Conservation (phyloP, 35 echinoderm and acorn worm genomes). For the Chiridota heheva region DNA sequence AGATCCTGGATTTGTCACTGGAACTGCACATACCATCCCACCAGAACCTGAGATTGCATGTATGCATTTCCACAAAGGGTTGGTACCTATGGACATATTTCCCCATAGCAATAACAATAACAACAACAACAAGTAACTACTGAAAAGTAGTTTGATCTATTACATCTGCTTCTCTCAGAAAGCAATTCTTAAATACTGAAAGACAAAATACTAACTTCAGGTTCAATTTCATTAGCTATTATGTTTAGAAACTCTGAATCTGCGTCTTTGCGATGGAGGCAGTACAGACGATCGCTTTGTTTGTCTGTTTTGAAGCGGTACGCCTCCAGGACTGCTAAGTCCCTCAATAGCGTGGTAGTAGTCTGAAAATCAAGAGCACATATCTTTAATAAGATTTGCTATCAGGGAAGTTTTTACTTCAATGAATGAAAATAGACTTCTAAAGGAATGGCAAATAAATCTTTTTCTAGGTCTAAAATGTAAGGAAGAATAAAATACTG, state of each 20-base stretch:
- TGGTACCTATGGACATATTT: too few relatives aligned
- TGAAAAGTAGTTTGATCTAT: too few relatives aligned
- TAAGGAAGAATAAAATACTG: too few relatives aligned
- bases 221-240: slow-evolving; percentile 88
- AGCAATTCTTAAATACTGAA: too few relatives aligned
- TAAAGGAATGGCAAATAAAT: background rate
- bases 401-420: background rate
- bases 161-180: too few relatives aligned
- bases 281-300: slow-evolving; percentile 64
- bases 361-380: slow-evolving; percentile 49
- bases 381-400: background rate
- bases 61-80: too few relatives aligned
- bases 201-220: slow-evolving; percentile 58
- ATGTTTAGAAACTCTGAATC: slow-evolving; percentile 89
- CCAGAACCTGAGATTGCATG: too few relatives aligned
- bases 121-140: too few relatives aligned
- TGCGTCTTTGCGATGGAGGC: slow-evolving; percentile 78
- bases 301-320: slow-evolving; percentile 46
- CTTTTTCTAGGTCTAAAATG: background rate
- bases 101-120: too few relatives aligned
- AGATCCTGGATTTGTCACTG: too few relatives aligned
- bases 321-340: slow-evolving; percentile 75
- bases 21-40: too few relatives aligned
- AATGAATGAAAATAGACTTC: background rate
- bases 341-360: slow-evolving; percentile 52